Evolutionary conservation across 2,113 vertebrate genomes (phyloP), one percentile per base, ranked within the genome.

Genomic region (Phaethon lepturus): DNA sequence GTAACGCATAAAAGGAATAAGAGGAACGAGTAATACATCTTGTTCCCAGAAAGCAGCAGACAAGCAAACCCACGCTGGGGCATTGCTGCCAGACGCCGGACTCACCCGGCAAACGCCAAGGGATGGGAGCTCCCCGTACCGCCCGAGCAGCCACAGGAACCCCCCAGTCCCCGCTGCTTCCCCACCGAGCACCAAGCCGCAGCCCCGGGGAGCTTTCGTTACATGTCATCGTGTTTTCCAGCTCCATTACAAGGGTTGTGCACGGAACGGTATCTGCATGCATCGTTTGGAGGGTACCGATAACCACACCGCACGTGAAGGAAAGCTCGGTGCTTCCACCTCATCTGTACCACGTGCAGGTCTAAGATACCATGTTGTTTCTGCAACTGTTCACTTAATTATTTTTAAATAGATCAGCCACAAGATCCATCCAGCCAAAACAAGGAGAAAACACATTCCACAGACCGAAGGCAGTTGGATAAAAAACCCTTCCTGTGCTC

Each of bases 371-470:
- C 74, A 25, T 2, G 71, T 1, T 92, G 78, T 60, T 92, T 67
- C 72, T 91, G 68, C 88, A 95, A 90, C 92, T 81, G 88, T 24
- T 94, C 86, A 28, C 75, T 89, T 40, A 47, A 86, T 77, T 53
- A 17, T 74, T 96, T 95, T 92, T 26, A 77, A 93, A 90, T 26
- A 64, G 33, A 94, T 85, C 79, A 76, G 83, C 88, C 93, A 64
- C 90, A 79, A 94, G 72, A 76, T 44, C 63, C 73, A 94, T 44
- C 75, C 93, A 90, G 72, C 74, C 90, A 92, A 94, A 95, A 95
- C 93, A 95, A 93, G 88, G 71, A 77, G 73, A 96, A 93, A 96
- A 95, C 88, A 90, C 93, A 88, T 94, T 97, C 76, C 68, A 47
- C 62, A 77, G 33, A 82, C 88, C 0, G 0, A 95, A 88, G 63